These are phyloP conservation scores for Oxystoma pomonae DNA, from an alignment of 2,888 invertebrate genomes.

Conservation along the genomic window DNA sequence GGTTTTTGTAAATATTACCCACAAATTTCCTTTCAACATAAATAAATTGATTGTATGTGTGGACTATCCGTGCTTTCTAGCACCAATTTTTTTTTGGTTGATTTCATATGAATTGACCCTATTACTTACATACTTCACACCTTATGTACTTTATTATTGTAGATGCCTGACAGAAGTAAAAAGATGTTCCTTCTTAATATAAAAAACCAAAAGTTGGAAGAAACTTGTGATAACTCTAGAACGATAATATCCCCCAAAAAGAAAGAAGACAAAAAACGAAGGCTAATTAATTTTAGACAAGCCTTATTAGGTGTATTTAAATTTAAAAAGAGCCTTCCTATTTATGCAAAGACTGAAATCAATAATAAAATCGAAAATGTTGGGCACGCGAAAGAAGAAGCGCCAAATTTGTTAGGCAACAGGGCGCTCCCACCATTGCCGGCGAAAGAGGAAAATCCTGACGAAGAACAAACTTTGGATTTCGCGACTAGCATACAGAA, in stretches of 20 bases:
- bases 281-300: conserved; percentile 74
- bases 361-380: conserved; percentile 5
- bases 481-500: conserved; percentile 89
- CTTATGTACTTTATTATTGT: conserved; percentile 9
- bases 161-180: conserved; percentile 41
- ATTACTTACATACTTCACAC: no score
- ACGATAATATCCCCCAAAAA: conserved; percentile 32
- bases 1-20: no score
- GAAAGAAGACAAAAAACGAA: conserved; percentile 51
- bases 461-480: conserved; percentile 57
- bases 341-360: conserved; percentile 39
- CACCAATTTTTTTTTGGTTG: no score
- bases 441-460: conserved; percentile 27
- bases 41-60: no score
- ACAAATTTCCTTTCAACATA: no score
- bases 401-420: conserved; percentile 55
- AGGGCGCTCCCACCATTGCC: conserved; percentile 67
- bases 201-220: conserved; percentile 57
- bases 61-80: no score
- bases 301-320: conserved; percentile 80
- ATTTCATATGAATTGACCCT: no score
- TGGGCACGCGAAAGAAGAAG: conserved; percentile 28
- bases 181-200: conserved; percentile 57
- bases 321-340: conserved; percentile 56
- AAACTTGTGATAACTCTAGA: conserved; percentile 39